Conservation (phyloP, 2,113 vertebrate species). For the Lathamus discolor region DNA sequence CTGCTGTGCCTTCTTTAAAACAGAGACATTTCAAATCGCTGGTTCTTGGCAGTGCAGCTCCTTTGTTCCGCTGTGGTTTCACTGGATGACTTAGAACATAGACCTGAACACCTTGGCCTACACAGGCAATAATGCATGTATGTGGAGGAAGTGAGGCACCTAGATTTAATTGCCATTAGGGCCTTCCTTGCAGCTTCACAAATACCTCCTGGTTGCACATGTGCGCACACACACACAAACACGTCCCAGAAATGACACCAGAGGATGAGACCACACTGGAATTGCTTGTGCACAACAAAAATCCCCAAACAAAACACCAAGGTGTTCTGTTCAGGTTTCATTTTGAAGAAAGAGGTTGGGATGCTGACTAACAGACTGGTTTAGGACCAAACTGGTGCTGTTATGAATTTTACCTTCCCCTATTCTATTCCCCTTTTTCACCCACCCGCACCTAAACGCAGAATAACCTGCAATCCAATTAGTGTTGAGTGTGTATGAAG, state of each 20-base stretch:
- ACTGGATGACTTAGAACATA: neutral
- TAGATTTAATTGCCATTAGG: neutral
- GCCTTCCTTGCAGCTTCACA: neutral
- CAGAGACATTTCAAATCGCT: neutral
- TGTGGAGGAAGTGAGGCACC: neutral
- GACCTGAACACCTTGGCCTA: neutral
- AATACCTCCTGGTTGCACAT: neutral
- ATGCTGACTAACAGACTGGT: constrained; percentile 4
- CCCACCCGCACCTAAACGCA: neutral
- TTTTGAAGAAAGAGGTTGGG: neutral
- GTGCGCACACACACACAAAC: too few relatives aligned
- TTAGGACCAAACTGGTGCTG: neutral
- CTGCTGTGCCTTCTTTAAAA: neutral
- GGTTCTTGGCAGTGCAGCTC: neutral
- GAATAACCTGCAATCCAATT: constrained; percentile 47
- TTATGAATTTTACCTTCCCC: neutral
- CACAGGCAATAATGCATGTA: neutral
- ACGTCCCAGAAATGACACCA: neutral
- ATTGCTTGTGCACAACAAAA: neutral
- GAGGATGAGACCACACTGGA: neutral
- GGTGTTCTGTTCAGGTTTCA: neutral
- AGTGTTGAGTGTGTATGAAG: constrained; percentile 39
- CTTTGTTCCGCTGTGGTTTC: accelerated
- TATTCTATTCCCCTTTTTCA: neutral
- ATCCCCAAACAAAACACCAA: neutral